phyloP scores from a whole-genome alignment of 2,113 vertebrate species.

The Dasyornis broadbenti region DNA sequence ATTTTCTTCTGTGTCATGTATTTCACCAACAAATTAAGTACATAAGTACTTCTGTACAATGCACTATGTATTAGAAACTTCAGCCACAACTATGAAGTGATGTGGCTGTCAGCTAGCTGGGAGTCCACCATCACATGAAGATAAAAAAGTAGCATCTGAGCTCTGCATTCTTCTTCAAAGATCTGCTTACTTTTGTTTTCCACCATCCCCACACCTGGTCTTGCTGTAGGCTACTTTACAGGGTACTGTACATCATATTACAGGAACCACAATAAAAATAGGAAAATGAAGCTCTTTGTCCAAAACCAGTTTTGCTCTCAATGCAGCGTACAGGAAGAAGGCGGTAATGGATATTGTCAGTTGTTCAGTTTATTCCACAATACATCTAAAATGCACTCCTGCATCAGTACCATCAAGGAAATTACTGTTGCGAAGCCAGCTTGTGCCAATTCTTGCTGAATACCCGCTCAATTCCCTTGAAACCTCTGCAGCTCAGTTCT shows the following conservation, averaged over 20 bases:
- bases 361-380: neutral
- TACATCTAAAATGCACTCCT: constrained; percentile 15
- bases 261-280: neutral
- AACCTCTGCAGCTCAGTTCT: neutral
- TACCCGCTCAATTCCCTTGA: constrained; percentile 11
- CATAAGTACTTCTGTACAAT: neutral
- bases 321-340: constrained; percentile 30
- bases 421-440: constrained; percentile 18
- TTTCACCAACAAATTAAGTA: neutral
- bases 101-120: neutral
- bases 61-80: rapidly evolving
- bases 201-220: neutral
- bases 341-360: constrained; percentile 11
- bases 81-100: neutral
- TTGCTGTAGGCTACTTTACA: neutral
- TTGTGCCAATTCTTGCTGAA: neutral
- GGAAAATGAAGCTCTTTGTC: constrained; percentile 13
- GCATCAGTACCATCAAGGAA: neutral
- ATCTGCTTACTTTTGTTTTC: neutral
- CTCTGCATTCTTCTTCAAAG: neutral
- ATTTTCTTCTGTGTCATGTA: rapidly evolving
- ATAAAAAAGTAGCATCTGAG: neutral
- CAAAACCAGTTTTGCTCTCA: constrained; percentile 38
- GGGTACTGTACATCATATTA: neutral
- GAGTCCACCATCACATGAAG: neutral